Evolutionary conservation across 2,888 invertebrate species (phyloP).

Genomic region (Yponomeuta cagnagella): DNA sequence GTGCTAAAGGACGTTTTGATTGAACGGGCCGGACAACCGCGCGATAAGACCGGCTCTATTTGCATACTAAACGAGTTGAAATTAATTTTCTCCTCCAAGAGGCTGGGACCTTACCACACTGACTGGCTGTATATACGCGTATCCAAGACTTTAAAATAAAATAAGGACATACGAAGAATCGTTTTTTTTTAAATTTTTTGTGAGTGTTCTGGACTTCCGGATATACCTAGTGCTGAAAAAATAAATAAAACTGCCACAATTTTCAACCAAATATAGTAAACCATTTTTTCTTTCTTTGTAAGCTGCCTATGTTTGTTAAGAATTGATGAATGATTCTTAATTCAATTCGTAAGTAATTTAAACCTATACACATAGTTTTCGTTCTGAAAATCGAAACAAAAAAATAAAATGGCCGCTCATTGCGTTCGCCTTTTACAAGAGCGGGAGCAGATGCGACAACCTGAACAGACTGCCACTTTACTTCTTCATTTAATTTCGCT

Average conservation of each 20-base stretch:
- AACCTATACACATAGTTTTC: background rate
- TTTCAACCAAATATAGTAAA: too few relatives aligned
- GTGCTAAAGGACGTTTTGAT: constrained; percentile 69
- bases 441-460: background rate
- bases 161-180: background rate
- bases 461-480: background rate
- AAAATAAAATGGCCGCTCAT: background rate
- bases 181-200: too few relatives aligned
- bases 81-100: constrained; percentile 52
- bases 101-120: background rate
- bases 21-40: constrained; percentile 66
- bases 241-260: too few relatives aligned
- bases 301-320: too few relatives aligned
- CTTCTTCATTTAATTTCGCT: background rate
- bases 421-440: constrained; percentile 2
- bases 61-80: constrained; percentile 70
- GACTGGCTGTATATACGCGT: background rate
- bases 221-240: too few relatives aligned
- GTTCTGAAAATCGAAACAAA: background rate
- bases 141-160: background rate
- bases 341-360: background rate
- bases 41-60: constrained; percentile 59
- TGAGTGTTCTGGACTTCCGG: too few relatives aligned
- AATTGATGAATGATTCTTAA: background rate
- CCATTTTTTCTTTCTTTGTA: too few relatives aligned